Evolutionary conservation across 2,888 invertebrate genomes (phyloP).

Genomic region (Vanessa cardui): DNA sequence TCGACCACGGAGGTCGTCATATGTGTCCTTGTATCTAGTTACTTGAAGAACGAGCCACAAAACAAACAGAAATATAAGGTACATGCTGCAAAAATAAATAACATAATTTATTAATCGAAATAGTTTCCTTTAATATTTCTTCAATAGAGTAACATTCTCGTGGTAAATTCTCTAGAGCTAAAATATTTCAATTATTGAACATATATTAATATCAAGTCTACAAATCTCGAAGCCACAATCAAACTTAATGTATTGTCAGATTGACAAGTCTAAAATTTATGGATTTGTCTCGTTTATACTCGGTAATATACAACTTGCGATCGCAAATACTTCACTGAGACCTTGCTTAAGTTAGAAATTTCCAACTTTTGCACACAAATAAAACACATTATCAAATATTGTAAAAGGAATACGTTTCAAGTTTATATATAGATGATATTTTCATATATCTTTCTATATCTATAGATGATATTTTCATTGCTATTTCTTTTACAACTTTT

Average conservation of each 20-base stretch:
- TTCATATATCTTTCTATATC: no score
- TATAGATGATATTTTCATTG: no score
- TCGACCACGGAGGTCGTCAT: no score
- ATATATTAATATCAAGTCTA: slow-evolving; percentile 10
- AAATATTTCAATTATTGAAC: neutral
- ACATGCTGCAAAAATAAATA: neutral
- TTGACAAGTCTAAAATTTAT: slow-evolving; percentile 25
- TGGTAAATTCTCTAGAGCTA: neutral
- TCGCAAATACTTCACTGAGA: neutral
- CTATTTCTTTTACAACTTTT: no score
- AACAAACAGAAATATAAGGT: neutral
- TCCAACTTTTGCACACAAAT: neutral
- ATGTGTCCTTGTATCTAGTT: no score
- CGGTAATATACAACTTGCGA: slow-evolving; percentile 5
- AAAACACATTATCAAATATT: neutral
- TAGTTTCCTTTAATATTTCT: no score
- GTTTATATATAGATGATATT: no score
- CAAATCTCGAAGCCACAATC: slow-evolving; percentile 13
- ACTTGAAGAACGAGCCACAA: no score
- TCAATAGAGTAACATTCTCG: neutral
- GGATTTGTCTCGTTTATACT: slow-evolving; percentile 7
- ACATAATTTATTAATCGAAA: no score
- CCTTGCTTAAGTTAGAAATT: slow-evolving; percentile 3
- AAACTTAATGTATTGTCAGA: slow-evolving; percentile 24
- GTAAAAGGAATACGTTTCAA: no score